These are phyloP conservation scores for Pinna nobilis DNA, from an alignment of 1,140 invertebrate genomes.

Conservation along the genomic window DNA sequence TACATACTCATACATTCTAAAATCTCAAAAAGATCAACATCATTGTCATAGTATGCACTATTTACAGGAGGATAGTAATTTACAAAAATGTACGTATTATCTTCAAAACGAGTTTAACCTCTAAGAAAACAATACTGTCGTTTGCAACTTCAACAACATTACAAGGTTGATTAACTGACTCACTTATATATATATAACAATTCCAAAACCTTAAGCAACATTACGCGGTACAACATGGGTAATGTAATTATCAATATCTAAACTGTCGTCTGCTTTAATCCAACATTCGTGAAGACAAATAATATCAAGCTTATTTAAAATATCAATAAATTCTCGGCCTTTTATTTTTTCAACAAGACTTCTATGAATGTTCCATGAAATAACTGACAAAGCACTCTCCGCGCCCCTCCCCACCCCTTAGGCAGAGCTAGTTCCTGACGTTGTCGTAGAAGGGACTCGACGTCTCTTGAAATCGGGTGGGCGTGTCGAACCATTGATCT, in stretches of 20 bases:
- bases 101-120: neutral
- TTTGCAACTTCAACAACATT: neutral
- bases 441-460: neutral
- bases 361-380: neutral
- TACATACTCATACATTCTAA: no score
- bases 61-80: no score
- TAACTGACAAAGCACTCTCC: neutral
- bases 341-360: neutral
- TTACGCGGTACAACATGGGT: neutral
- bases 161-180: neutral
- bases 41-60: no score
- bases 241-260: no score
- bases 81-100: neutral
- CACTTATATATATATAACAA: neutral
- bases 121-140: neutral
- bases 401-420: neutral
- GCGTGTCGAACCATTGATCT: no score
- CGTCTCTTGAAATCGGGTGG: no score
- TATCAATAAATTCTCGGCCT: neutral
- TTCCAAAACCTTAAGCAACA: neutral
- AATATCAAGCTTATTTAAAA: neutral
- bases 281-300: constrained; percentile 1
- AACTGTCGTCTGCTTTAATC: neutral
- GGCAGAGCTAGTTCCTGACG: neutral
- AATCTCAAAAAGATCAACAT: no score